Base-by-base conservation (phyloP, 1,140 invertebrate species). In the Homarus americanus region DNA sequence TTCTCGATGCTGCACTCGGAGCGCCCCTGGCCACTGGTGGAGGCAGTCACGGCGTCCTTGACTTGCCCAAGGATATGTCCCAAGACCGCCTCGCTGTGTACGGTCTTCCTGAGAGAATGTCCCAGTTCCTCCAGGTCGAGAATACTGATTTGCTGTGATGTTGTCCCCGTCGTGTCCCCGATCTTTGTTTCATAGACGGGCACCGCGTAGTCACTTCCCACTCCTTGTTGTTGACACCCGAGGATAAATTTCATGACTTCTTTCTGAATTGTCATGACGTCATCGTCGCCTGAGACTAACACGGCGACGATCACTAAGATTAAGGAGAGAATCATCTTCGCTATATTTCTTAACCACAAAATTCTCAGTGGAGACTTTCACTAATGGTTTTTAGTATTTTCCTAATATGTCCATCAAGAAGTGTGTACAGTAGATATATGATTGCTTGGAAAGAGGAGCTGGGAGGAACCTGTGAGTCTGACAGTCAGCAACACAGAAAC, bases 161-260 rank as follows among this genome's bases (percentile, higher is more conserved):
- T 84, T 4, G 85, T 79, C 32, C 49, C 85, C 10, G 17, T 34
- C 20, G 49, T 53, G 41, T 83, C 69, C 7, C 32, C n/a, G 32
- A 84, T 84, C 4, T 84, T 34, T 34, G 82, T 75, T 34, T 73
- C 20, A 66, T 76, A 83, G 49, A 84, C 88, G 1, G 88, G 88
- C 40, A 90, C 82, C 4, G 44, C 41, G 49, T 36, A 49, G 10
- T 41, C 44, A 36, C 69, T 75, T 28, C n/a, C 28, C 0, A 15
- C 15, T 17, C 24, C 44, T 10, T 63, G 63, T 4, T 72, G 28
- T 28, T 90, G 78, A 49, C 88, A 90, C 1, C 53, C 72, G 0
- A 90, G 44, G 80, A 90, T 90, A 49, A 83, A 90, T 24, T 53
- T 72, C 49, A 90, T 53, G 24, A 90, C 41, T 15, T 90, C 80